Percentiles rank a stretch among this genome's conserved stretches.
These are phyloP conservation scores for Scaptomyza polygonia DNA, from an alignment of 2,888 invertebrate genomes.

Conservation along the genomic window DNA sequence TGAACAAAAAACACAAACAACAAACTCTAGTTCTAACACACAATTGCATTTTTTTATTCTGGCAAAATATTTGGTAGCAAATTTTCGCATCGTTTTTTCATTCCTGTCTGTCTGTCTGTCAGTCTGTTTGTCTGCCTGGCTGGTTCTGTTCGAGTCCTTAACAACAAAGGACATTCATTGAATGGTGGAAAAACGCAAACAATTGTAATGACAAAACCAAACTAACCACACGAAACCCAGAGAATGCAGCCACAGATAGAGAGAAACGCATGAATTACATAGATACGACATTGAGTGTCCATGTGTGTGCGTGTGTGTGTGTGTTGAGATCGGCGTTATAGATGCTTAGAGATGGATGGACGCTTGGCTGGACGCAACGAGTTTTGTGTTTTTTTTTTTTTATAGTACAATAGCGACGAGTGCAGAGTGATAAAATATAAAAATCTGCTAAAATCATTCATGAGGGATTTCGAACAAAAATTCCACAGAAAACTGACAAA, in stretches of 20 bases:
- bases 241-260: slow-evolving; percentile 34
- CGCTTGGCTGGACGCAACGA: slow-evolving; percentile 59
- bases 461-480: slow-evolving; percentile 52
- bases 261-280: slow-evolving; percentile 42
- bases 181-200: slow-evolving; percentile 77
- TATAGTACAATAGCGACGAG: slow-evolving; percentile 52
- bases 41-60: slow-evolving; percentile 27
- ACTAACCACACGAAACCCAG: slow-evolving; percentile 66
- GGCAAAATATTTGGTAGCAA: slow-evolving; percentile 46
- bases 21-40: slow-evolving; percentile 29
- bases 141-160: slow-evolving; percentile 41
- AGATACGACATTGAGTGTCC: slow-evolving; percentile 26
- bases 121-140: not conserved
- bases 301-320: slow-evolving; percentile 19
- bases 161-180: slow-evolving; percentile 65
- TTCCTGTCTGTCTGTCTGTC: not conserved
- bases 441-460: slow-evolving; percentile 76
- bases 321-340: slow-evolving; percentile 45
- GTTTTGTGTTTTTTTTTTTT: slow-evolving; percentile 30
- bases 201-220: slow-evolving; percentile 79
- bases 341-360: slow-evolving; percentile 69
- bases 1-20: slow-evolving; percentile 1
- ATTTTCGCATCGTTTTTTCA: slow-evolving; percentile 33
- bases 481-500: slow-evolving; percentile 65
- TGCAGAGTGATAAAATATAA: slow-evolving; percentile 59